Percentiles rank a stretch among this genome's conserved stretches.
These are phyloP conservation scores for Myiozetetes cayanensis DNA, from an alignment of 2,113 vertebrate species.

Conservation along the genomic window DNA sequence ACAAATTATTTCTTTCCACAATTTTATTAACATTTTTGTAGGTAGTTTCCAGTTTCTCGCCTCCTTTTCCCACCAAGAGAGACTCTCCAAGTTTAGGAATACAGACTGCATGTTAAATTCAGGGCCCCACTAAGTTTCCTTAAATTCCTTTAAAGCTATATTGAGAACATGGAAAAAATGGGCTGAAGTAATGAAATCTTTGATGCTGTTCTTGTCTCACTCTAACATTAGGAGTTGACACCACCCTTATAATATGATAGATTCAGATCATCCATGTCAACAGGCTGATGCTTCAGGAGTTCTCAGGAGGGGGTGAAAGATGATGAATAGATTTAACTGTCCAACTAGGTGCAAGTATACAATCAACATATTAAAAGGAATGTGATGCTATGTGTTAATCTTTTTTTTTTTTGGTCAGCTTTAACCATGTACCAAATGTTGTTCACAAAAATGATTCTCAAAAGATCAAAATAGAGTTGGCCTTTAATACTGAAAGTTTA, in stretches of 20 bases:
- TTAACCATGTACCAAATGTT: neutral
- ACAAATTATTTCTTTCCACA: constrained; percentile 69
- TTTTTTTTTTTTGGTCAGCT: neutral
- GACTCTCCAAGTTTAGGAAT: neutral
- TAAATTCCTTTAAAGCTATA: neutral
- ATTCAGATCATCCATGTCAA: neutral
- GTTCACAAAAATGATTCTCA: neutral
- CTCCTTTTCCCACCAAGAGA: constrained; percentile 50
- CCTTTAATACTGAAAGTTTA: neutral
- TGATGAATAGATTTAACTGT: neutral
- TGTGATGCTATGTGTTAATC: neutral
- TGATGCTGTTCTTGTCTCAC: neutral
- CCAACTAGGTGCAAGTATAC: neutral
- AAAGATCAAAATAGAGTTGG: neutral
- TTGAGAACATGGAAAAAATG: neutral
- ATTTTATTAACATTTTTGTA: constrained; percentile 67
- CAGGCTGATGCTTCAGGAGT: neutral
- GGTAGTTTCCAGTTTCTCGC: constrained; percentile 67
- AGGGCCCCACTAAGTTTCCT: neutral
- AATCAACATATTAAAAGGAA: neutral
- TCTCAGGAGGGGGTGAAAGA: neutral
- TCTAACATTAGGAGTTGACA: neutral
- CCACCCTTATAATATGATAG: neutral
- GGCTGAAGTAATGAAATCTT: neutral
- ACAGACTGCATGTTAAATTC: neutral